These are phyloP conservation scores for Meteorus colon DNA, from an alignment of 2,888 invertebrate genomes.

Conservation along the genomic window DNA sequence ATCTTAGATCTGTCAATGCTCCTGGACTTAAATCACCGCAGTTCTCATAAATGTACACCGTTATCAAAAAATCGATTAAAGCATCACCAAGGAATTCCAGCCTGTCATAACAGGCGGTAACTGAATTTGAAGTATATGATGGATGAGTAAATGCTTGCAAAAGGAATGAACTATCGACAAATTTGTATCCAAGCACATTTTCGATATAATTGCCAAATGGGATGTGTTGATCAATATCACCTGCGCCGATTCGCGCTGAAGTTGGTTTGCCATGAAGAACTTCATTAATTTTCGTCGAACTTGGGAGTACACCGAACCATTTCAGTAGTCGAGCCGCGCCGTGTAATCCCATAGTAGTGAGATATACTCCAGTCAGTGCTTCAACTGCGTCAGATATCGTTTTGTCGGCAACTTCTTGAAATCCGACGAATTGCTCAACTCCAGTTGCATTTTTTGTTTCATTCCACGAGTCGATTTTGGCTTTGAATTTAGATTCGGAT, in stretches of 20 bases:
- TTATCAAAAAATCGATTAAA: slow-evolving; percentile 89
- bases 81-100: slow-evolving; percentile 96
- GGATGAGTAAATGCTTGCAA: slow-evolving; percentile 94
- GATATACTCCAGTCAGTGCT: slow-evolving; percentile 87
- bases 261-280: slow-evolving; percentile 60
- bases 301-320: slow-evolving; percentile 79
- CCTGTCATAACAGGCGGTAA: slow-evolving; percentile 91
- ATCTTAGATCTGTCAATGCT: slow-evolving; percentile 92
- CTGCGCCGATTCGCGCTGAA: slow-evolving; percentile 47
- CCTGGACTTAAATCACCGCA: slow-evolving; percentile 84
- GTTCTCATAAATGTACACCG: slow-evolving; percentile 89
- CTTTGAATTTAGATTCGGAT: slow-evolving; percentile 64
- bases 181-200: slow-evolving; percentile 81
- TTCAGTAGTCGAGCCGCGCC: slow-evolving; percentile 77
- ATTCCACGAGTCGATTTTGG: slow-evolving; percentile 64
- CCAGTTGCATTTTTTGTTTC: slow-evolving; percentile 71
- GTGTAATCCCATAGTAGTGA: slow-evolving; percentile 77
- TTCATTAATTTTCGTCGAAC: slow-evolving; percentile 67
- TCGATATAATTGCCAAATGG: slow-evolving; percentile 76
- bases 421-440: slow-evolving; percentile 73
- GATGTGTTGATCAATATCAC: slow-evolving; percentile 68
- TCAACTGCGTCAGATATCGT: slow-evolving; percentile 88
- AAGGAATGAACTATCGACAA: slow-evolving; percentile 86
- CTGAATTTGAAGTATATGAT: slow-evolving; percentile 85
- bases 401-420: slow-evolving; percentile 78